Percentiles rank a stretch among this genome's conserved stretches.
Evolutionary conservation across 1,140 invertebrate species (phyloP).

Genomic region (Saccostrea glomerata): DNA sequence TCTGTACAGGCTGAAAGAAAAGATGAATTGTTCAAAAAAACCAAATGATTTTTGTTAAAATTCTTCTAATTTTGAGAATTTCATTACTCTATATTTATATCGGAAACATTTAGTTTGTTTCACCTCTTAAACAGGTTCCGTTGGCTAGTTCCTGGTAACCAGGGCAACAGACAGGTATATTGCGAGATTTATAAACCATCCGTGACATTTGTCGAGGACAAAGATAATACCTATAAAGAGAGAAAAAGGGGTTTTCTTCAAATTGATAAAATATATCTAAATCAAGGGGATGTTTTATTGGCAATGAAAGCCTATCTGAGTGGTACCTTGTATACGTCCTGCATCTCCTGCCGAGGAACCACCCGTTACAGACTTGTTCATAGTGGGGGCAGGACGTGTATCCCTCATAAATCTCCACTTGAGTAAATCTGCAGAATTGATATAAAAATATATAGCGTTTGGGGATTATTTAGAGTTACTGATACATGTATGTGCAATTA

Average conservation of each 20-base stretch:
- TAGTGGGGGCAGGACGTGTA: not conserved
- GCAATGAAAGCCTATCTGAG: not conserved
- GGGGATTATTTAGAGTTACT: too few relatives aligned
- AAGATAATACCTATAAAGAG: not conserved
- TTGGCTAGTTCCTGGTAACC: not conserved
- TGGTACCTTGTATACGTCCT: not conserved
- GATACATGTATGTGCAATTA: too few relatives aligned
- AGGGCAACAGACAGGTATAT: not conserved
- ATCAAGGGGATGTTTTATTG: too few relatives aligned
- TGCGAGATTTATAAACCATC: not conserved
- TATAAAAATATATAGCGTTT: too few relatives aligned
- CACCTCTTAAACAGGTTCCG: constrained; percentile 4
- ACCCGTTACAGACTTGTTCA: not conserved
- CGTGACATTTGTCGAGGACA: not conserved
- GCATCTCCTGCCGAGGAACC: not conserved
- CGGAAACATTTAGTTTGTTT: not conserved
- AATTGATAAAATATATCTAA: too few relatives aligned
- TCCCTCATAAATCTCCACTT: not conserved
- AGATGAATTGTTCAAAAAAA: not conserved
- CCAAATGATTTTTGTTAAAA: too few relatives aligned
- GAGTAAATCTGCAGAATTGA: not conserved
- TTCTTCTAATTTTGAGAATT: too few relatives aligned
- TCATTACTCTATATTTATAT: too few relatives aligned
- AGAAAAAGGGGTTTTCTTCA: too few relatives aligned
- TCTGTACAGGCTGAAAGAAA: constrained; percentile 15